Evolutionary conservation across 1,140 invertebrate species (phyloP).

Genomic region (Fopius arisanus): DNA sequence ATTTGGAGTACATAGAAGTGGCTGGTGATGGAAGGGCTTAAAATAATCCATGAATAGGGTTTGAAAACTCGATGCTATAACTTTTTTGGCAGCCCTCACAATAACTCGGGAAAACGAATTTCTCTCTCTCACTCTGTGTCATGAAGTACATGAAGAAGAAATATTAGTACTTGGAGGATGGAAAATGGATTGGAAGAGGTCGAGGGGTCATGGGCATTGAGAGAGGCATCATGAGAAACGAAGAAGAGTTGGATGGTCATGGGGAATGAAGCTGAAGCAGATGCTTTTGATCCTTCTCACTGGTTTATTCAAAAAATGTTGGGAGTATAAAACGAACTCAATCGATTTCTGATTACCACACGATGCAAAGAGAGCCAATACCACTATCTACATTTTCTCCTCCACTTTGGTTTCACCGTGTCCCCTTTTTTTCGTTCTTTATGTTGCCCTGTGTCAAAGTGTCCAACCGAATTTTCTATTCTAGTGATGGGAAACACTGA

Average conservation of each 20-base stretch:
- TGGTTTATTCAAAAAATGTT: conserved; percentile 11
- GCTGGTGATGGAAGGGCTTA: not conserved
- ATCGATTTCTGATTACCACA: conserved; percentile 36
- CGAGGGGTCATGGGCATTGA: conserved; percentile 5
- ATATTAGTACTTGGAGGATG: not conserved
- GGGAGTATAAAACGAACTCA: conserved; percentile 31
- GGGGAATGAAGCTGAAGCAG: not conserved
- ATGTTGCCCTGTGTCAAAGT: conserved; percentile 1
- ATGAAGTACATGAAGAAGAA: not conserved
- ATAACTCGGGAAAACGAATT: not conserved
- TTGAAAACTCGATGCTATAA: not conserved
- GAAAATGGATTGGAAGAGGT: not conserved
- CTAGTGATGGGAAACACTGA: not conserved
- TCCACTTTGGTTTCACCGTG: not conserved
- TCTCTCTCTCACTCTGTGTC: not conserved
- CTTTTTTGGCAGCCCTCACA: conserved; percentile 17
- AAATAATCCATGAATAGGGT: conserved; percentile 18
- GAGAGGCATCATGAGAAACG: not conserved
- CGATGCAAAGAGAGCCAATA: not conserved
- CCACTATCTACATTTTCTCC: not conserved
- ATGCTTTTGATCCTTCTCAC: conserved; percentile 2
- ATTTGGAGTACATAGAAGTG: not conserved
- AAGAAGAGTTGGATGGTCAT: not conserved
- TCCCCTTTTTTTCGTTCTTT: not conserved
- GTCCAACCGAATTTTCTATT: not conserved